These are phyloP conservation scores for Drosophila guanche DNA, from an alignment of 1,140 invertebrate species.

Conservation along the genomic window DNA sequence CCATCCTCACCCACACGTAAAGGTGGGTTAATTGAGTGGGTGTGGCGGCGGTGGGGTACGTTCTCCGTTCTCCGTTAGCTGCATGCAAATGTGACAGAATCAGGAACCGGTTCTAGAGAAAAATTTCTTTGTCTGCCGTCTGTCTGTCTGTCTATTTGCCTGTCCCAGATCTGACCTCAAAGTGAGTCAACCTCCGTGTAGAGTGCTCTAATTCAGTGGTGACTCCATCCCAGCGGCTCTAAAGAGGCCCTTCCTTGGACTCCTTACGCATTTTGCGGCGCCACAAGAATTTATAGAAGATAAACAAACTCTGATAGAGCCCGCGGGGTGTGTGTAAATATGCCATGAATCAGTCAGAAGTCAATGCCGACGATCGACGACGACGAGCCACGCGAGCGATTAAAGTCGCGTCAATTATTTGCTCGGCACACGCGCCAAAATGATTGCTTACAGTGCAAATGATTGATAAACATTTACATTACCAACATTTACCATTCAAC, in stretches of 20 bases:
- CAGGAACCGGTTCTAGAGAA: conserved; percentile 53
- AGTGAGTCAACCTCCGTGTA: conserved; percentile 40
- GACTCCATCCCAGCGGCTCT: not conserved
- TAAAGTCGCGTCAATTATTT: conserved; percentile 65
- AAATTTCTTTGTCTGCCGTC: conserved; percentile 29
- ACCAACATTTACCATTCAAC: conserved; percentile 43
- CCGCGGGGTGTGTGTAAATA: conserved; percentile 8
- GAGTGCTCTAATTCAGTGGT: conserved; percentile 2
- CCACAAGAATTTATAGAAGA: not conserved
- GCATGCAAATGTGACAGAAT: conserved; percentile 59
- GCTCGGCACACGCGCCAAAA: conserved; percentile 68
- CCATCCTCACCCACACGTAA: conserved; percentile 17
- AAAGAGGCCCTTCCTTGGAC: conserved; percentile 3
- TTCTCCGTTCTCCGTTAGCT: conserved; percentile 36
- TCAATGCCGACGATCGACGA: conserved; percentile 1
- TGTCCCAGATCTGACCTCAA: conserved; percentile 19
- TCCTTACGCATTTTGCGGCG: not conserved
- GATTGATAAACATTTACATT: conserved; percentile 74
- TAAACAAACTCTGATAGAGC: conserved; percentile 15
- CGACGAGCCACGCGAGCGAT: conserved; percentile 37
- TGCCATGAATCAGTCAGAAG: conserved; percentile 64
- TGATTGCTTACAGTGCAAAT: conserved; percentile 74
- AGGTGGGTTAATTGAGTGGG: conserved; percentile 39
- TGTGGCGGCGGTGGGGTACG: conserved; percentile 15
- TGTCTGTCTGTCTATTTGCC: conserved; percentile 6